Base-by-base conservation (phyloP, 2,888 invertebrate species). In the Spodoptera picta region DNA sequence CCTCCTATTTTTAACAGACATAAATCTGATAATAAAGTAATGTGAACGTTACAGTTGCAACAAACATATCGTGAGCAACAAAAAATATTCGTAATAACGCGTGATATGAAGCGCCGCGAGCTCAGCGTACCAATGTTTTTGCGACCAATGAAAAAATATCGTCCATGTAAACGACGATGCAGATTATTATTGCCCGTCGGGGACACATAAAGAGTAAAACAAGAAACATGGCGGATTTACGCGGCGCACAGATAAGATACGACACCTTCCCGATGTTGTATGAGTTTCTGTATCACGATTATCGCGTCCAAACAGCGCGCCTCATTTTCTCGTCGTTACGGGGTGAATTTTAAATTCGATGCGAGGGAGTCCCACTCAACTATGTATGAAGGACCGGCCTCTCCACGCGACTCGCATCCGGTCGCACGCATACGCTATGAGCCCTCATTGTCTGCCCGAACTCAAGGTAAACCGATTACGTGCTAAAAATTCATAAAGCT, bases 301-400 rank as follows among this genome's bases (percentile, higher is more conserved):
- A 92, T 91, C 83, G 81, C 81, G 84, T 80, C 79, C 85, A 88
- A 88, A 90, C 88, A 89, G 82, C 80, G 77, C 69, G 83, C 82
- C 88, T 91, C 88, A 89, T 91, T 90, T 83, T 78, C 71, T 66
- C 83, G 80, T 90, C 87, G 88, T 92, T 90, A 90, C 77, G 83
- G 90, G 90, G 90, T 92, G 91, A 92, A 92, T 93, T 92, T 92
- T 90, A 92, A 92, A 92, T 92, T 87, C 61, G 63, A 75, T 77
- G 86, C 81, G 85, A 86, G 87, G 89, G 87, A 82, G 86, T 87
- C 75, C 82, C 87, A 89, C 90, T 92, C 88, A 92, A 91, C 88
- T 92, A 93, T 92, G 92, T 92, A 93, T 92, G 90, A 93, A 90
- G 90, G 88, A 88, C 86, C 84, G 80, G 86, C 83, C 87, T 86